These are phyloP conservation scores for Chloroceryle aenea DNA, from an alignment of 2,113 vertebrate genomes.

Conservation along the genomic window DNA sequence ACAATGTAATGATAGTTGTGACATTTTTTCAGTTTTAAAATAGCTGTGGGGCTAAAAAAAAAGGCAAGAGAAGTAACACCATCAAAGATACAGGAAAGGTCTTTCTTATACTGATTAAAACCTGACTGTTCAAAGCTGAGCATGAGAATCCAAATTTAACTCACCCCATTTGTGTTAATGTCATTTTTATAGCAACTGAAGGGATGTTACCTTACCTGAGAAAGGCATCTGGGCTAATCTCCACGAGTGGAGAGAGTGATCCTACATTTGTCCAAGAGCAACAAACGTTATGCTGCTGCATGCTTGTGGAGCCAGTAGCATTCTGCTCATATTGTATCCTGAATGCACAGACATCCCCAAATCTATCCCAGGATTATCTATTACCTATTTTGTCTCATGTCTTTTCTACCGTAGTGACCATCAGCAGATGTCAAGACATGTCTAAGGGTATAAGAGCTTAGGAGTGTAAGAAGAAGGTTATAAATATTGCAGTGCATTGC, in stretches of 20 bases:
- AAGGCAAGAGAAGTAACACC: neutral
- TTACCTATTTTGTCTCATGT: neutral
- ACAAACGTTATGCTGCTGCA: neutral
- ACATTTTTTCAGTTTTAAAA: neutral
- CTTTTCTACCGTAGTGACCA: neutral
- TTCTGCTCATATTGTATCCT: accelerated
- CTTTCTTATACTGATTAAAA: neutral
- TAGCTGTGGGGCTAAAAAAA: neutral
- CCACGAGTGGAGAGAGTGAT: neutral
- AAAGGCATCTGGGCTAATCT: neutral
- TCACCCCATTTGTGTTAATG: neutral
- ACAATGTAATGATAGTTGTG: neutral
- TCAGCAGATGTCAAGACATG: neutral
- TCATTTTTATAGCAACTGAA: neutral
- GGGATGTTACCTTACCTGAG: no score
- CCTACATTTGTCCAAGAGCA: neutral
- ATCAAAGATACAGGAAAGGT: neutral
- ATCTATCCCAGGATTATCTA: neutral
- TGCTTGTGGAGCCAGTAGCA: neutral
- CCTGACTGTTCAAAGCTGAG: neutral
- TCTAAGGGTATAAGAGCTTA: neutral
- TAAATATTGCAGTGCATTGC: neutral
- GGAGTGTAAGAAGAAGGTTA: neutral
- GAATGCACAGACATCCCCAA: neutral
- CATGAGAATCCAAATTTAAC: neutral